phyloP scores from a whole-genome alignment of 2,113 vertebrate genomes.

The Triplophysa tibetana region DNA sequence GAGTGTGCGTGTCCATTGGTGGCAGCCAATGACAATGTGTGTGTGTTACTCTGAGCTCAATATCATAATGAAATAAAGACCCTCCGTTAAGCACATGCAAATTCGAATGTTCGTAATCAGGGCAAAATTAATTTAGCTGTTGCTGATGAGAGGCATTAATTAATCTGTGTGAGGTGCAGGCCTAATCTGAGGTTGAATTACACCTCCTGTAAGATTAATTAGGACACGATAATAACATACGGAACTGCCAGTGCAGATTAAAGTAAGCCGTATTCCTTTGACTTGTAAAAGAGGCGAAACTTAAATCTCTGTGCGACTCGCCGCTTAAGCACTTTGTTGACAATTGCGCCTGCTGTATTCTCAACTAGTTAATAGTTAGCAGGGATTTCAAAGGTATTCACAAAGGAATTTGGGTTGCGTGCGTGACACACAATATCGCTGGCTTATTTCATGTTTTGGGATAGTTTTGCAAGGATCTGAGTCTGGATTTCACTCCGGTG shows the following conservation, averaged over 20 bases:
- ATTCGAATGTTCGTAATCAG: slow-evolving; percentile 93
- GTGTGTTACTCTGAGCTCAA: slow-evolving; percentile 6
- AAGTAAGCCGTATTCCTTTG: slow-evolving; percentile 78
- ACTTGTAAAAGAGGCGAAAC: slow-evolving; percentile 86
- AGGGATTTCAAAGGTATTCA: slow-evolving; percentile 9
- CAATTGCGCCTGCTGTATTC: slow-evolving; percentile 3
- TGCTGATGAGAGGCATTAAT: slow-evolving; percentile 96
- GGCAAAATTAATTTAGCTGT: slow-evolving; percentile 95
- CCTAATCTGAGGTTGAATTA: slow-evolving; percentile 94
- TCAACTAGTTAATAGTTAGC: slow-evolving; percentile 18
- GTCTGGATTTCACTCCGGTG: not conserved
- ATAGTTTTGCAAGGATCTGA: not conserved
- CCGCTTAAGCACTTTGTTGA: slow-evolving; percentile 15
- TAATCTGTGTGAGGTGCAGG: slow-evolving; percentile 92
- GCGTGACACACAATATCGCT: not conserved
- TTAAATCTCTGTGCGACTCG: slow-evolving; percentile 82
- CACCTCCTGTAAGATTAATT: slow-evolving; percentile 97
- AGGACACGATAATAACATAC: slow-evolving; percentile 95
- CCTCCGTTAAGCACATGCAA: slow-evolving; percentile 91
- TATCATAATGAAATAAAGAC: slow-evolving; percentile 79
- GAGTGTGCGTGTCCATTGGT: slow-evolving; percentile 26
- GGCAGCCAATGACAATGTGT: not conserved
- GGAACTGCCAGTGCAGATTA: slow-evolving; percentile 90
- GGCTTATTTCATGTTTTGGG: not conserved
- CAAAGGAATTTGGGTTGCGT: not conserved